Evolutionary conservation across 1,140 invertebrate species (phyloP), one percentile per base, ranked within the genome.

Genomic region (Trinorchestia longiramus): DNA sequence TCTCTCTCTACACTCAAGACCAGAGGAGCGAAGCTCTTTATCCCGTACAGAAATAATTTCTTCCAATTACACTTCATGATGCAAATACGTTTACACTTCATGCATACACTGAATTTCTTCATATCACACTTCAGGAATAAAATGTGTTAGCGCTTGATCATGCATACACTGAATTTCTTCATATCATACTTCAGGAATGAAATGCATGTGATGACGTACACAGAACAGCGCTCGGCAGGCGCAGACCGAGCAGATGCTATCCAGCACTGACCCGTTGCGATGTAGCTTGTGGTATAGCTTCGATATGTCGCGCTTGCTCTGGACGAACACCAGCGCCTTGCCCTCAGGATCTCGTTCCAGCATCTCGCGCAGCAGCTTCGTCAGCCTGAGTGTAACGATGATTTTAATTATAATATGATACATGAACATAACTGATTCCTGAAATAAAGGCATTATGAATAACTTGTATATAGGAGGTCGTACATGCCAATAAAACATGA

Each of bases 281-380:
- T 44, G 88, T 41, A 91, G 41, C 41, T 42, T 91, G 41, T 19
- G 97, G 17, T 97, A 97, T 15, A 98, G 96, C 62, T 98, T 97
- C 97, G 98, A 98, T 87, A 97, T 97, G 96, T 97, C 97, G 53
- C 97, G 97, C 96, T 98, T 98, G 0, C 98, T 98, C 96, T 98
- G 97, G 42, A 97, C 97, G 97, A 98, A 98, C 43, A 98, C 97
- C 15, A 98, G 97, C 0, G 97, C 97, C 97, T 97, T 95, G 43
- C 17, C 44, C 6, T 94, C n/a, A 3, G 87, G n/a, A 42, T 44
- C 44, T 4, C 43, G 11, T 28, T 11, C 92, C 43, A 44, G 88
- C n/a, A 41, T 47, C 44, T 95, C 92, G 40, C 43, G 43, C 44
- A 94, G 43, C 43, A 94, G 15, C 43, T 94, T 47, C 92, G 45